phyloP scores from a whole-genome alignment of 2,113 vertebrate species.

The Ahaetulla prasina region DNA sequence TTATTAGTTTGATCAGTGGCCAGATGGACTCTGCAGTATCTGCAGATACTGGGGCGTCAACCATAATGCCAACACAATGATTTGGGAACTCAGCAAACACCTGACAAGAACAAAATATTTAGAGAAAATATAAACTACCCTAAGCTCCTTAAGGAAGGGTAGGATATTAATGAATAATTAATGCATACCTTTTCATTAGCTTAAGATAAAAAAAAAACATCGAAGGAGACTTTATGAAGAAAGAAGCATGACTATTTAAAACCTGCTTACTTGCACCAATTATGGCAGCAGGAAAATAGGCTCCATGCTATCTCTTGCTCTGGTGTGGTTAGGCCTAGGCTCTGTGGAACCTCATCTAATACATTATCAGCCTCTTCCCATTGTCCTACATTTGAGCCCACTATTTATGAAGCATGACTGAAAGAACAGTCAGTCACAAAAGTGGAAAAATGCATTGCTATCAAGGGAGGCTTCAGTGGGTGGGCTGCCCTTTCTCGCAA shows the following conservation, averaged over 20 bases:
- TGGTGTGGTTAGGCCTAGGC: background rate
- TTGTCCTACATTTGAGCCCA: background rate
- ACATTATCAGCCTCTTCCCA: background rate
- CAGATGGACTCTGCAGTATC: background rate
- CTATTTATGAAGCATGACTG: background rate
- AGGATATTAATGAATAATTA: background rate
- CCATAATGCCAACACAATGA: background rate
- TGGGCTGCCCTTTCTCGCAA: background rate
- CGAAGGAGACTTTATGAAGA: background rate
- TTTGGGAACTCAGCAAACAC: background rate
- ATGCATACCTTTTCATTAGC: background rate
- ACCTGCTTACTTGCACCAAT: background rate
- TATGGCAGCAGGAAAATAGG: background rate
- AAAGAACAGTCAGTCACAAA: background rate
- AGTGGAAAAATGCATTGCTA: too few species aligned
- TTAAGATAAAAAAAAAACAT: background rate
- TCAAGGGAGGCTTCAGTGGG: background rate
- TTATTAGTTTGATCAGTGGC: slow-evolving; percentile 1
- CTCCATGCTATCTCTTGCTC: background rate
- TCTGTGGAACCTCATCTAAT: background rate
- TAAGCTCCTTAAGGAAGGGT: background rate
- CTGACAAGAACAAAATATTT: background rate
- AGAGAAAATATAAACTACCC: background rate
- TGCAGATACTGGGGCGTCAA: background rate
- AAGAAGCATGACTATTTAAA: background rate